These are phyloP conservation scores for Hyperopisus bebe DNA, from an alignment of 2,113 vertebrate genomes.

Conservation along the genomic window DNA sequence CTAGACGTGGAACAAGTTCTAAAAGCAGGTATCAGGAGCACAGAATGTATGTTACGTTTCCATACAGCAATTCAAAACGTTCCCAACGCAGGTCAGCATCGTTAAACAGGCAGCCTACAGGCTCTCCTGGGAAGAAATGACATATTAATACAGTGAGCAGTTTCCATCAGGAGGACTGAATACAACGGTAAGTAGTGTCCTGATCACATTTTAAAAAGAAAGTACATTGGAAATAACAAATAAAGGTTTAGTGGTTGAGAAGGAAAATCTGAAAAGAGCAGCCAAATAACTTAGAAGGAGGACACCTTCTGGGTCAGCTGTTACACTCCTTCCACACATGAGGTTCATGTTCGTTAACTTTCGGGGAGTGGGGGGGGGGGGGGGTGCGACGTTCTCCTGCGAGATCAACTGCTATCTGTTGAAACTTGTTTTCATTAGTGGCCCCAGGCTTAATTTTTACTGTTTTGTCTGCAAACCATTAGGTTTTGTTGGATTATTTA, in stretches of 20 bases:
- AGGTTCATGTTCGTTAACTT: neutral
- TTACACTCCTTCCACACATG: neutral
- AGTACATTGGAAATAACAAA: neutral
- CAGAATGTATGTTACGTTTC: constrained; percentile 27
- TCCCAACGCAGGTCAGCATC: constrained; percentile 4
- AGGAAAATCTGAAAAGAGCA: neutral
- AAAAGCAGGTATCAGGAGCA: constrained; percentile 18
- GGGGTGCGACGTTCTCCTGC: neutral
- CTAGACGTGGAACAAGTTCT: constrained; percentile 26
- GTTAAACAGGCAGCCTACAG: neutral
- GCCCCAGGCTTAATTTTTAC: neutral
- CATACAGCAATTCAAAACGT: constrained; percentile 27
- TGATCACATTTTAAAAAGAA: neutral
- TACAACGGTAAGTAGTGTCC: neutral
- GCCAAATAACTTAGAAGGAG: neutral
- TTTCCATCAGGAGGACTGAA: neutral
- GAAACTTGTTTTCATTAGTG: neutral
- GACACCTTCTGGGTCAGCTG: neutral
- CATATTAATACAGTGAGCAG: neutral
- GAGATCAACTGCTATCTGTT: neutral
- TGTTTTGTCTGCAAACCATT: neutral
- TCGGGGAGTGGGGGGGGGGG: neutral
- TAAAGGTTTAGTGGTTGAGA: neutral
- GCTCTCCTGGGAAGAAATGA: neutral
- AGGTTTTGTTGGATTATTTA: neutral